Conservation (phyloP, 2,888 invertebrate species). For the Apotomis betuletana region DNA sequence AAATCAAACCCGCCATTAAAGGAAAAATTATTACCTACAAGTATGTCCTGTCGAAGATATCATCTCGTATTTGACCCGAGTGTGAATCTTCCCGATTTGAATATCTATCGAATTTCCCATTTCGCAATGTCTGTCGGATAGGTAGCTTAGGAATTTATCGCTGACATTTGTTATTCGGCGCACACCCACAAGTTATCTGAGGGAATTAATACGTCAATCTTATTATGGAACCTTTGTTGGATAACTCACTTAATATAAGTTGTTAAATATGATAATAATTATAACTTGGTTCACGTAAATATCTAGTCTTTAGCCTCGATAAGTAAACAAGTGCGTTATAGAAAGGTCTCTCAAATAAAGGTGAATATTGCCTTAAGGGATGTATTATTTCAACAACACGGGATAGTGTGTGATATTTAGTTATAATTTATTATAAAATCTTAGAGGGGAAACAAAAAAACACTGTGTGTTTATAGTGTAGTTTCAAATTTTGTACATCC, state of each 20-base stretch:
- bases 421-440: not conserved
- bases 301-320: not conserved
- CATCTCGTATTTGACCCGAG: not conserved
- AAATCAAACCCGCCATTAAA: too few relatives aligned
- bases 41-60: not conserved
- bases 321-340: too few relatives aligned
- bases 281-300: not conserved
- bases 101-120: slow-evolving; percentile 48
- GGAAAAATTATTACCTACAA: not conserved
- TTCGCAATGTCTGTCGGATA: slow-evolving; percentile 24
- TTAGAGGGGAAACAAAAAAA: slow-evolving; percentile 2
- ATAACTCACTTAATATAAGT: slow-evolving; percentile 18
- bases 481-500: not conserved
- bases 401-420: not conserved
- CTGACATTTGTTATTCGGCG: slow-evolving; percentile 34
- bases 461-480: too few relatives aligned
- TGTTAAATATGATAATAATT: not conserved
- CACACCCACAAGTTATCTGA: slow-evolving; percentile 25
- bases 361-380: not conserved
- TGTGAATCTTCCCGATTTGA: slow-evolving; percentile 46
- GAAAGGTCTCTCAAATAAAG: not conserved
- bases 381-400: not conserved
- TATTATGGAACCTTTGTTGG: slow-evolving; percentile 3
- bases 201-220: slow-evolving; percentile 7
- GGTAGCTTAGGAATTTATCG: slow-evolving; percentile 46